Percentiles rank a stretch among this genome's conserved stretches.
Evolutionary conservation across 2,888 invertebrate species (phyloP).

Genomic region (Yponomeuta plumbellus): DNA sequence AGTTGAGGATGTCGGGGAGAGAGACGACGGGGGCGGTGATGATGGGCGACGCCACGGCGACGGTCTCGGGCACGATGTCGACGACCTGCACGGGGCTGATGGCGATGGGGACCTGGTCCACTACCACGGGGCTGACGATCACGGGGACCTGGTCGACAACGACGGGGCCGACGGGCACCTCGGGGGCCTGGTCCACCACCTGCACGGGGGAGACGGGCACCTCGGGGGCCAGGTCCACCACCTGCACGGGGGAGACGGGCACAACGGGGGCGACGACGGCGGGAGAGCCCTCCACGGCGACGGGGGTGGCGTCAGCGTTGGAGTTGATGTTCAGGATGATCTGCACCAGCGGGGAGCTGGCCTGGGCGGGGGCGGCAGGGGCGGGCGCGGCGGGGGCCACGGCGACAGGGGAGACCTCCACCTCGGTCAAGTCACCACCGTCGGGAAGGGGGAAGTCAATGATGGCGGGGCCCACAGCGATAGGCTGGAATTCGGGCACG

Average conservation of each 20-base stretch:
- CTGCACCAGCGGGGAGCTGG: conserved; percentile 30
- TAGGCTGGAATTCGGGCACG: conserved; percentile 24
- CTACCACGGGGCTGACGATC: conserved; percentile 20
- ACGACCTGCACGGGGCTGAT: conserved; percentile 21
- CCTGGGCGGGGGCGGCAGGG: conserved; percentile 21
- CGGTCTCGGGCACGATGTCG: conserved; percentile 11
- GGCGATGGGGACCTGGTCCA: conserved; percentile 21
- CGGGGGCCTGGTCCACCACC: conserved; percentile 11
- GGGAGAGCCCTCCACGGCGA: conserved; percentile 17
- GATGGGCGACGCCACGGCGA: conserved; percentile 25
- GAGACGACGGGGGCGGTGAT: conserved; percentile 33
- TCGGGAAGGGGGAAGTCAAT: conserved; percentile 28
- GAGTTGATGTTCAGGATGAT: conserved; percentile 40
- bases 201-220: neutral
- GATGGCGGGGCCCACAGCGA: conserved; percentile 26
- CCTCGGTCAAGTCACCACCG: conserved; percentile 22
- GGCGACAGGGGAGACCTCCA: conserved; percentile 23
- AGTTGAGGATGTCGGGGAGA: conserved; percentile 42
- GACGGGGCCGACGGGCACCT: neutral
- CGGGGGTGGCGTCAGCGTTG: conserved; percentile 17
- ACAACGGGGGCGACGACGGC: conserved; percentile 25
- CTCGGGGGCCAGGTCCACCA: conserved; percentile 19
- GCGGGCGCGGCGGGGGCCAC: conserved; percentile 20
- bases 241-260: conserved; percentile 17
- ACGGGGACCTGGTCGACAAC: conserved; percentile 21